Conservation (phyloP, 2,113 vertebrate genomes). For the Rhynchomys soricoides region DNA sequence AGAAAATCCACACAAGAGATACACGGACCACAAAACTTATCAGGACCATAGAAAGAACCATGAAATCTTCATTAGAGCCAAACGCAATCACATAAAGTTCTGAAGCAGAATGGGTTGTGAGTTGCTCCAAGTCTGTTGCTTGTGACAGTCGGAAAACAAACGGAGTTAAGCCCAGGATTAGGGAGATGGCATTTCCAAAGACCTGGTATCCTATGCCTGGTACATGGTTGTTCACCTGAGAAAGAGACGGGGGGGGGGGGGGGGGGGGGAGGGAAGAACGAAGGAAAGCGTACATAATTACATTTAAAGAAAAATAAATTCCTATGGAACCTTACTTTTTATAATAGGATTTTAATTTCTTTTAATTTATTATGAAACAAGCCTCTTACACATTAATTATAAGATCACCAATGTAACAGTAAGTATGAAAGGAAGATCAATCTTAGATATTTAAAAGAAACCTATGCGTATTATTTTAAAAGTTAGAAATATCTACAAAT, state of each 20-base stretch:
- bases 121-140: slow-evolving; percentile 93
- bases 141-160: slow-evolving; percentile 95
- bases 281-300: not conserved
- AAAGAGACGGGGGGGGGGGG: too few species aligned
- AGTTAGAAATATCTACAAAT: slow-evolving; percentile 55
- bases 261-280: slow-evolving; percentile 38
- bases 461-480: slow-evolving; percentile 45
- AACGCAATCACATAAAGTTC: slow-evolving; percentile 93
- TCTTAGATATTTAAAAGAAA: not conserved
- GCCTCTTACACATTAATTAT: not conserved
- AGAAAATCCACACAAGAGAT: slow-evolving; percentile 98
- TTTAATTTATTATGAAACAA: slow-evolving; percentile 51
- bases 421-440: not conserved
- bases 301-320: not conserved
- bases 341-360: slow-evolving; percentile 8
- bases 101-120: slow-evolving; percentile 90
- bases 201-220: slow-evolving; percentile 98
- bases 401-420: slow-evolving; percentile 25
- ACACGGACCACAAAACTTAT: slow-evolving; percentile 95
- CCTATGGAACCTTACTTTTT: slow-evolving; percentile 32
- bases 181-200: slow-evolving; percentile 94
- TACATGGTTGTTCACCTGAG: slow-evolving; percentile 95
- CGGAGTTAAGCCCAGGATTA: slow-evolving; percentile 94
- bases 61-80: slow-evolving; percentile 89
- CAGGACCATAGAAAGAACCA: slow-evolving; percentile 94